Percentiles rank a stretch among this genome's conserved stretches.
phyloP scores from a whole-genome alignment of 2,113 vertebrate species.

The Phrynosoma platyrhinos region DNA sequence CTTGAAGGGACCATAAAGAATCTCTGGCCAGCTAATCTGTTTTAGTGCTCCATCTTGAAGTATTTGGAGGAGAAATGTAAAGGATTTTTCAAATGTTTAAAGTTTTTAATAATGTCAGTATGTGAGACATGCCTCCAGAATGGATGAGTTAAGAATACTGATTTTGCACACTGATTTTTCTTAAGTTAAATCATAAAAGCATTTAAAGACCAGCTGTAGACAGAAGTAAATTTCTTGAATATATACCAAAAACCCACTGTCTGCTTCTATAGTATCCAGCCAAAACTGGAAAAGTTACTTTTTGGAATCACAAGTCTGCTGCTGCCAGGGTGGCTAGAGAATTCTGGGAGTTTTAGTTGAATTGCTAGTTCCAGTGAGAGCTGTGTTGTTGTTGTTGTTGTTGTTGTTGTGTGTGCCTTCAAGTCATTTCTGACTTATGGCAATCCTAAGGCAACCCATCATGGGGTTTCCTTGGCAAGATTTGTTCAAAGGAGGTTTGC shows the following conservation, averaged over 20 bases:
- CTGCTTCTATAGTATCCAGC: no score
- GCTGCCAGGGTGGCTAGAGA: neutral
- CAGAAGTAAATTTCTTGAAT: conserved; percentile 17
- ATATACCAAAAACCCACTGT: neutral
- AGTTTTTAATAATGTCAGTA: conserved; percentile 6
- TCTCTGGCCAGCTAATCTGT: conserved; percentile 21
- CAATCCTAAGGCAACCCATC: no score
- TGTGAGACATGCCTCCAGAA: neutral
- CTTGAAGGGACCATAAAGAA: neutral
- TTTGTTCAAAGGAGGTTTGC: no score
- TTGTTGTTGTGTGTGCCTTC: neutral
- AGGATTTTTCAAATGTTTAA: neutral
- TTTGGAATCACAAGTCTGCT: neutral
- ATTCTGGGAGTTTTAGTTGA: neutral
- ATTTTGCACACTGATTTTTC: conserved; percentile 16
- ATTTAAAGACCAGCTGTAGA: conserved; percentile 26
- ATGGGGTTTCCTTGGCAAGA: no score
- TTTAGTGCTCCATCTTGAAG: conserved; percentile 33
- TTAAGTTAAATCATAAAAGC: conserved; percentile 1
- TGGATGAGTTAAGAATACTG: conserved; percentile 22
- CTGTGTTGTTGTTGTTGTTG: neutral
- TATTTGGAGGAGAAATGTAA: neutral
- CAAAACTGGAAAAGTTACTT: neutral
- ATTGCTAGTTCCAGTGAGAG: neutral
- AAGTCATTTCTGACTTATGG: no score